A percentile compares a stretch with the other conserved stretches of the same genome.
phyloP scores from a whole-genome alignment of 2,888 invertebrate species.

The Byasa hedistus region DNA sequence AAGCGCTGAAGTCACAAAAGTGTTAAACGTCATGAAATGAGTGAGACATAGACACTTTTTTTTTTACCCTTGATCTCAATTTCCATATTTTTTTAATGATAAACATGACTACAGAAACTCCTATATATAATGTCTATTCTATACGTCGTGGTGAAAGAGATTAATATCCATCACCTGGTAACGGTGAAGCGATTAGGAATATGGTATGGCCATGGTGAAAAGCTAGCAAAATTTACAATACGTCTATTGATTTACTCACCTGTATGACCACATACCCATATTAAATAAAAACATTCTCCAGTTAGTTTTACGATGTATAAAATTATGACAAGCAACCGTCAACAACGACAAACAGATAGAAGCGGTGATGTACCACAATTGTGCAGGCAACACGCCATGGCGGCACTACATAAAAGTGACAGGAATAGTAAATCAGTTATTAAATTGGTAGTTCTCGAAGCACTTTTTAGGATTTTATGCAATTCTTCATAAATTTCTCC shows the following conservation, averaged over 20 bases:
- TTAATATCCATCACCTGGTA: too few relatives aligned
- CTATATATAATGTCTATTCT: too few relatives aligned
- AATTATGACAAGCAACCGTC: constrained; percentile 85
- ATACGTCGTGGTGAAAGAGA: too few relatives aligned
- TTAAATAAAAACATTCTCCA: constrained; percentile 90
- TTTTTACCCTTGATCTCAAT: too few relatives aligned
- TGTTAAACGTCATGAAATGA: too few relatives aligned
- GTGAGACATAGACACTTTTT: too few relatives aligned
- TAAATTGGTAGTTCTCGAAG: constrained; percentile 49
- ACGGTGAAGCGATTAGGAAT: too few relatives aligned
- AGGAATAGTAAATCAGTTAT: constrained; percentile 60
- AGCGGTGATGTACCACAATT: constrained; percentile 64
- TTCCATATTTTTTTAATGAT: too few relatives aligned
- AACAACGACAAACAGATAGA: constrained; percentile 81
- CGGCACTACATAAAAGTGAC: constrained; percentile 53
- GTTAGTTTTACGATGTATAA: constrained; percentile 86
- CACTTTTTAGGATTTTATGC: constrained; percentile 71
- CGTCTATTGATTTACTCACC: constrained; percentile 55
- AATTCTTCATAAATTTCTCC: constrained; percentile 75
- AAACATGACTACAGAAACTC: too few relatives aligned
- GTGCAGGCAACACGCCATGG: constrained; percentile 46
- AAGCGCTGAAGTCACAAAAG: too few relatives aligned
- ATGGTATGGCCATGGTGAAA: too few relatives aligned
- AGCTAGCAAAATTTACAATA: too few relatives aligned
- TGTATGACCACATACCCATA: constrained; percentile 83